Base-by-base conservation (phyloP, 2,888 invertebrate genomes). In the Thumatha senex region DNA sequence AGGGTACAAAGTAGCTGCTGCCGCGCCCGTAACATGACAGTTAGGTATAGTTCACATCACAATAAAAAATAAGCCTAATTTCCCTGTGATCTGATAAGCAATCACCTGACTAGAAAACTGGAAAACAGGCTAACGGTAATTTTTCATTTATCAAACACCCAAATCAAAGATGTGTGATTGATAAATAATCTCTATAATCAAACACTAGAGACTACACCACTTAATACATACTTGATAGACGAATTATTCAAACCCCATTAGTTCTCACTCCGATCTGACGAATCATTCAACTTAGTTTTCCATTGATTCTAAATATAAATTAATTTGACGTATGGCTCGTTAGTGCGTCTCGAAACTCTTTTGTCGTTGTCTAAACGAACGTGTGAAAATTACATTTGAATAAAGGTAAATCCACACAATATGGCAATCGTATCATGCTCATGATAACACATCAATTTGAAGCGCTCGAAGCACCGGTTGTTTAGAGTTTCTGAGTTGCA, bases 281-380 rank as follows among this genome's bases (percentile, higher is more conserved):
- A 86, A 79, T 86, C 86, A 86, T 85, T 75, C 81, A 82, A 80
- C 83, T 84, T 86, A 86, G 84, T 86, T 85, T 84, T 82, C 74
- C 74, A 81, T 80, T 80, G 79, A 78, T 81, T 81, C 73, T 74
- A 72, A 82, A 82, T 81, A 80, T 74, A 72, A 76, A 80, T 73
- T 77, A 74, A 77, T 84, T 45, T 38, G 38, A 36, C 84, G 82
- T 81, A 76, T 70, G 71, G 72, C 78, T 85, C 82, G 84, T 85
- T 85, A 85, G 76, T 38, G 45, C 72, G 46, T 61, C 56, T 67
- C 67, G 54, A 46, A 24, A 4, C 63, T 78, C 78, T 76, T 82
- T 83, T 85, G 76, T 86, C 59, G 59, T 62, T 76, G 69, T 52
- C 54, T 76, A 82, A 81, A 73, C 75, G 76, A 67, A 78, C 82